Conservation (phyloP, 2,797 vertebrate genomes). For the Gallinago solitaria region DNA sequence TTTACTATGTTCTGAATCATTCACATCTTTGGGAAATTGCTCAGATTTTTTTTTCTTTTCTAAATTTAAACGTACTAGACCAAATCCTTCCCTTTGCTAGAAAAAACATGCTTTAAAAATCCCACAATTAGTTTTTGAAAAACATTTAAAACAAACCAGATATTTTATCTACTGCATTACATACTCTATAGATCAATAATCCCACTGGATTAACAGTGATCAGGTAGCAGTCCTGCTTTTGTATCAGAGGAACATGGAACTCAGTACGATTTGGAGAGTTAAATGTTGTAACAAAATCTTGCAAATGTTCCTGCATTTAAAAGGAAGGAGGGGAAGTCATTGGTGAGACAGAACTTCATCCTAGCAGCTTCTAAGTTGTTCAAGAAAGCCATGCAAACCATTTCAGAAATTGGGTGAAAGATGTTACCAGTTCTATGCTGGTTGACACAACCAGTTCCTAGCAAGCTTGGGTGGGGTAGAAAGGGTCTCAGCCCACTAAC, state of each 20-base stretch:
- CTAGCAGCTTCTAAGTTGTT: background rate
- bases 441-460: background rate
- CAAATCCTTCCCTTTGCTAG: slow-evolving; percentile 21
- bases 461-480: background rate
- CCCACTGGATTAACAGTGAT: slow-evolving; percentile 56
- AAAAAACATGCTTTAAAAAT: background rate
- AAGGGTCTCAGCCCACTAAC: background rate
- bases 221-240: slow-evolving; percentile 19
- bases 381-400: background rate
- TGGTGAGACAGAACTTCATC: background rate
- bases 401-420: background rate
- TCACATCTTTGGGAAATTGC: background rate
- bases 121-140: slow-evolving; percentile 35
- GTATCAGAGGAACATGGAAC: slow-evolving; percentile 10
- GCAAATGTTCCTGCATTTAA: slow-evolving; percentile 30
- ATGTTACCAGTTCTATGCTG: background rate
- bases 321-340: background rate
- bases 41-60: slow-evolving; percentile 21
- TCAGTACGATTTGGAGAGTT: background rate
- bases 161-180: slow-evolving; percentile 48
- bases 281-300: slow-evolving; percentile 22
- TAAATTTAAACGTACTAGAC: background rate
- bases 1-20: background rate
- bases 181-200: slow-evolving; percentile 55
- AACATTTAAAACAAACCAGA: slow-evolving; percentile 52